Percentiles rank a stretch among this genome's conserved stretches.
These are phyloP conservation scores for Vidua chalybeata DNA, from an alignment of 2,113 vertebrate genomes.

Conservation along the genomic window DNA sequence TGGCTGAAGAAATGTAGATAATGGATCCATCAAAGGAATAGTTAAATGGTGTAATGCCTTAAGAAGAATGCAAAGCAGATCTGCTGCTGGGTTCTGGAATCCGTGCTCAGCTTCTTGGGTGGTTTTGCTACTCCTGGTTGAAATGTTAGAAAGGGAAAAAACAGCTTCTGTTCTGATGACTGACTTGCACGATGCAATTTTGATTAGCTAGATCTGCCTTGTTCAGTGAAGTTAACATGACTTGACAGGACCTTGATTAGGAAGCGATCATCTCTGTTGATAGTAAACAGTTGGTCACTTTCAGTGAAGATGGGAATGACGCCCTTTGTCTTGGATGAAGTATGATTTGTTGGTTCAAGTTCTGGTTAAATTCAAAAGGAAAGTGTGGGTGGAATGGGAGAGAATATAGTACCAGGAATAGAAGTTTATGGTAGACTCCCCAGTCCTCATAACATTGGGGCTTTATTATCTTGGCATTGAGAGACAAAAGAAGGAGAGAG, in stretches of 20 bases:
- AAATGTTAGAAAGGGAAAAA: neutral
- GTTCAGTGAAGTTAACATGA: slow-evolving; percentile 16
- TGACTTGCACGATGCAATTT: neutral
- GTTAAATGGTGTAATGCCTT: neutral
- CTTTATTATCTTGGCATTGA: neutral
- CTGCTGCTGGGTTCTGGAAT: neutral
- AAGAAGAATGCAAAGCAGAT: neutral
- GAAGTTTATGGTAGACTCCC: neutral
- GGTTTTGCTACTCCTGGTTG: neutral
- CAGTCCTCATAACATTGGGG: neutral
- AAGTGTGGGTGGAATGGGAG: neutral
- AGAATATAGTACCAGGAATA: neutral
- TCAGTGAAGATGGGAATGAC: neutral
- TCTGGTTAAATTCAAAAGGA: slow-evolving; percentile 9
- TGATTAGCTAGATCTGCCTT: slow-evolving; percentile 35
- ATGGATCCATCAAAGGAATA: neutral
- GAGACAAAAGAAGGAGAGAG: neutral
- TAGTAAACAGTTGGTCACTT: slow-evolving; percentile 72
- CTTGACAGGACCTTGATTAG: slow-evolving; percentile 59
- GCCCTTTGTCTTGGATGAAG: neutral
- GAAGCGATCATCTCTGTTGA: slow-evolving; percentile 65
- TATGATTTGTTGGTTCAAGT: slow-evolving; percentile 28
- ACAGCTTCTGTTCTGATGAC: neutral
- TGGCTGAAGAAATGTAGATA: neutral
- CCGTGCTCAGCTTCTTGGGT: neutral